Evolutionary conservation across 2,797 vertebrate species (phyloP).

Genomic region (Eupleurogrammus muticus): DNA sequence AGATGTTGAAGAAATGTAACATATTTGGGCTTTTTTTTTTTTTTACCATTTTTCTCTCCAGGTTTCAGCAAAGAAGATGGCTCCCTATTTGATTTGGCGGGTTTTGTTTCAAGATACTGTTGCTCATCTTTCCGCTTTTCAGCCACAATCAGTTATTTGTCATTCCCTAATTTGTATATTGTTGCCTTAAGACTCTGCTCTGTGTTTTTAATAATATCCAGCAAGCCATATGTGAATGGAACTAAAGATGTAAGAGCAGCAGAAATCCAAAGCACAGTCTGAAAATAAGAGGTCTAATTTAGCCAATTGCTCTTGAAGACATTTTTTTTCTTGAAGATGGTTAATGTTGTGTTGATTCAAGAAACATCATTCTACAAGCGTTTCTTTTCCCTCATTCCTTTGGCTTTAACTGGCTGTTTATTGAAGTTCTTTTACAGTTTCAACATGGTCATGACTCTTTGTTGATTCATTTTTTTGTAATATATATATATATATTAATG

Average conservation of each 20-base stretch:
- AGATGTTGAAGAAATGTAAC: conserved; percentile 78
- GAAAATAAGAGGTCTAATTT: conserved; percentile 70
- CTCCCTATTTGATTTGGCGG: conserved; percentile 81
- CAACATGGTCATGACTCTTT: conserved; percentile 6
- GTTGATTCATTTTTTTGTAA: conserved; percentile 48
- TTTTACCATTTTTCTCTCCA: conserved; percentile 73
- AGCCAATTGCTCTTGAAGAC: conserved; percentile 66
- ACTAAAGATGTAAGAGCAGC: conserved; percentile 69
- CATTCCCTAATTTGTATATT: conserved; percentile 73
- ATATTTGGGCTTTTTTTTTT: conserved; percentile 50
- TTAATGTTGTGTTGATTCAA: conserved; percentile 65
- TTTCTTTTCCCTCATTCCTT: no score
- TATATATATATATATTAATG: no score
- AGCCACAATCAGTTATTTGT: conserved; percentile 71
- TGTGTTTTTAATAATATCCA: conserved; percentile 73
- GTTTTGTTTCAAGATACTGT: conserved; percentile 73
- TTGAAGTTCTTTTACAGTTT: conserved; percentile 14
- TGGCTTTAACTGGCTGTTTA: conserved; percentile 35
- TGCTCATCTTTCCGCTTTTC: conserved; percentile 76
- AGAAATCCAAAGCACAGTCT: conserved; percentile 79
- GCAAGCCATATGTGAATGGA: conserved; percentile 81
- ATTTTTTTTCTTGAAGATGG: conserved; percentile 55
- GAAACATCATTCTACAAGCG: conserved; percentile 29
- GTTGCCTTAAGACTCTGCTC: conserved; percentile 80
- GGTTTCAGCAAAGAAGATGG: conserved; percentile 76